A percentile compares a stretch with the other conserved stretches of the same genome.
These are phyloP conservation scores for Sebastolobus altivelis DNA, from an alignment of 2,797 vertebrate genomes.

Conservation along the genomic window DNA sequence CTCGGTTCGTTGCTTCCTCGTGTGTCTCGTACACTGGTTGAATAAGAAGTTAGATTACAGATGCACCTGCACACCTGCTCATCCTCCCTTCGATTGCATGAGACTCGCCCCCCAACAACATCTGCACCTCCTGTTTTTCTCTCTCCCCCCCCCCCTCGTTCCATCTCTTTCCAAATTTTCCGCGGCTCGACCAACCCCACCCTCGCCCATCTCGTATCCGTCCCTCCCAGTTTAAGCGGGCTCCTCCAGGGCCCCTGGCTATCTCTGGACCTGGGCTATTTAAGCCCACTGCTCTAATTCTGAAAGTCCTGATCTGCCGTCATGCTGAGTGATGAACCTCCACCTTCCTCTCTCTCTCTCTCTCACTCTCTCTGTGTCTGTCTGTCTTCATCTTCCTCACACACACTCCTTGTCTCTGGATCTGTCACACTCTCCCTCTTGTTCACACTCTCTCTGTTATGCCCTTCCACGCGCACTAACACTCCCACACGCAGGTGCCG, in stretches of 20 bases:
- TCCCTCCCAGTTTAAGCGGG: conserved; percentile 66
- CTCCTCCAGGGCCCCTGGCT: conserved; percentile 79
- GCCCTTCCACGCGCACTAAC: conserved; percentile 57
- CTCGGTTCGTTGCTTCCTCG: background rate
- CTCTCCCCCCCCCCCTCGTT: conserved; percentile 19
- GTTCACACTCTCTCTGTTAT: conserved; percentile 68
- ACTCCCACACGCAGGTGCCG: conserved; percentile 66
- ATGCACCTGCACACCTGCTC: conserved; percentile 11
- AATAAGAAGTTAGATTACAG: conserved; percentile 32
- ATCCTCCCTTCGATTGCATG: conserved; percentile 3
- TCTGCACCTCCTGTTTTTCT: conserved; percentile 45
- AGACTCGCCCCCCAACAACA: conserved; percentile 36
- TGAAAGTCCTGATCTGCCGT: conserved; percentile 79
- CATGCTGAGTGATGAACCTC: conserved; percentile 78
- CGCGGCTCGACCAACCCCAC: conserved; percentile 35
- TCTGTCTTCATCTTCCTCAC: conserved; percentile 41
- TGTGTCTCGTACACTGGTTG: background rate
- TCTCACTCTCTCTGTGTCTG: background rate
- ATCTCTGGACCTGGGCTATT: conserved; percentile 84
- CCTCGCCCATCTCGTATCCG: conserved; percentile 53
- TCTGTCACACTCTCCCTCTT: conserved; percentile 67
- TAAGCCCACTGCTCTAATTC: conserved; percentile 85
- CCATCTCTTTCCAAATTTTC: conserved; percentile 37
- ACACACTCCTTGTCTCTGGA: conserved; percentile 43
- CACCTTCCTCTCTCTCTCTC: conserved; percentile 52